These are phyloP conservation scores for Dryas iulia DNA, from an alignment of 1,140 invertebrate species.

Conservation along the genomic window DNA sequence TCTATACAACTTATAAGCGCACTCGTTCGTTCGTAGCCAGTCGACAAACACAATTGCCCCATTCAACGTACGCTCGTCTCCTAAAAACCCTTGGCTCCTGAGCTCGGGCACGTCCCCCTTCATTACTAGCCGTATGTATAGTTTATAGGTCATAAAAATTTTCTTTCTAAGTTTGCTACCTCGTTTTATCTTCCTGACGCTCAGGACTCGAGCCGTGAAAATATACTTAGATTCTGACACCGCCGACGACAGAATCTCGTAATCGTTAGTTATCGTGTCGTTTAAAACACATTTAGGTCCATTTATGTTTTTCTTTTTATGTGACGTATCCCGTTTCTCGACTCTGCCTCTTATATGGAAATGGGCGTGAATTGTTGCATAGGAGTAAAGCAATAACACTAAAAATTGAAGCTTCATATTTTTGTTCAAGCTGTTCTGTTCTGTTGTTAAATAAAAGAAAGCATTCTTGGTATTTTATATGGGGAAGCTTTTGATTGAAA, in stretches of 20 bases:
- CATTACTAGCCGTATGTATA: slow-evolving; percentile 68
- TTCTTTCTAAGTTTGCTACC: slow-evolving; percentile 53
- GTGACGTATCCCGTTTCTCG: slow-evolving; percentile 58
- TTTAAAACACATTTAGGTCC: slow-evolving; percentile 72
- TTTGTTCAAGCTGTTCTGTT: slow-evolving; percentile 42
- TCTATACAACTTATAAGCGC: slow-evolving; percentile 71
- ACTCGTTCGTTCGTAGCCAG: slow-evolving; percentile 70
- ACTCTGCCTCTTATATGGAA: slow-evolving; percentile 52
- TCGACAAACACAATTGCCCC: slow-evolving; percentile 71
- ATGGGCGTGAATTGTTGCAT: slow-evolving; percentile 52
- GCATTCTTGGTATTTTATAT: slow-evolving; percentile 51
- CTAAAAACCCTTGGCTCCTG: slow-evolving; percentile 61
- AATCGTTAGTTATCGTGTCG: slow-evolving; percentile 77
- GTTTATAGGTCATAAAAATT: slow-evolving; percentile 71
- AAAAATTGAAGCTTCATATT: slow-evolving; percentile 65
- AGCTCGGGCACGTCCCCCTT: slow-evolving; percentile 67
- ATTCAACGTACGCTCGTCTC: slow-evolving; percentile 63
- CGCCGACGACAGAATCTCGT: slow-evolving; percentile 73
- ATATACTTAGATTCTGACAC: slow-evolving; percentile 76
- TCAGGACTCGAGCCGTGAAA: slow-evolving; percentile 72
- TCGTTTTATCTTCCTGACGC: slow-evolving; percentile 72
- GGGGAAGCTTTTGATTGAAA: slow-evolving; percentile 55
- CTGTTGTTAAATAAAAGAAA: slow-evolving; percentile 36
- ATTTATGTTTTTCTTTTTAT: slow-evolving; percentile 68
- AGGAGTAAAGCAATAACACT: slow-evolving; percentile 61